Conservation (phyloP, 2,888 invertebrate species). For the Chydorus sphaericus region DNA sequence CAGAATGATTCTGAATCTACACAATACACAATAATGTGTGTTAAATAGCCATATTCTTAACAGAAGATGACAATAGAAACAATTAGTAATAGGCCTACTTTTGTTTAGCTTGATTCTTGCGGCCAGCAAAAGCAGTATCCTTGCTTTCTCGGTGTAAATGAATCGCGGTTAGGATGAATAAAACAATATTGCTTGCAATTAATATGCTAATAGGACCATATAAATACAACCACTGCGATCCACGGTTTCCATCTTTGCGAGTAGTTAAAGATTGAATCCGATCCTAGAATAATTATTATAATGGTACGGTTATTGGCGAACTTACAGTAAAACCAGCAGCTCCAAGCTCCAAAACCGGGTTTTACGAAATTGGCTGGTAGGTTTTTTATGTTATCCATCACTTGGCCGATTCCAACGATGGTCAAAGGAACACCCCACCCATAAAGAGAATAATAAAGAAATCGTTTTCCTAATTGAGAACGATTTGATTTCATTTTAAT, state of each 20-base stretch:
- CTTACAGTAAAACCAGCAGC: constrained; percentile 12
- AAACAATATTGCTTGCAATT: constrained; percentile 45
- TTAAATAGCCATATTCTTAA: no score
- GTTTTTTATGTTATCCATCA: constrained; percentile 19
- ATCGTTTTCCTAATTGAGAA: constrained; percentile 26
- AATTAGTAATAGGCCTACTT: background rate
- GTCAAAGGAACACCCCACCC: constrained; percentile 11
- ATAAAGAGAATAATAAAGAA: constrained; percentile 24
- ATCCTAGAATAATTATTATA: constrained; percentile 17
- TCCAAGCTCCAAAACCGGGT: constrained; percentile 3
- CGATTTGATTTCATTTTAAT: background rate
- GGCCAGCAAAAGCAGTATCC: background rate
- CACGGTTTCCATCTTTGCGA: constrained; percentile 8
- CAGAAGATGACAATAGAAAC: no score
- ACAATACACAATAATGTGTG: background rate
- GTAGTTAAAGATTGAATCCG: constrained; percentile 19
- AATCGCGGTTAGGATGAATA: constrained; percentile 50
- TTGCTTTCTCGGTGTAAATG: background rate
- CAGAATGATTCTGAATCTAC: constrained; percentile 20
- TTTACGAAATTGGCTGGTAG: constrained; percentile 20
- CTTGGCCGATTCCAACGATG: constrained; percentile 18
- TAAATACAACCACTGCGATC: constrained; percentile 40
- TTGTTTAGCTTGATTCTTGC: background rate
- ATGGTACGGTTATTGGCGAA: background rate
- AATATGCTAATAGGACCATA: constrained; percentile 47